Base-by-base conservation (phyloP, 2,888 invertebrate species). In the Pycnomerus fuliginosus region DNA sequence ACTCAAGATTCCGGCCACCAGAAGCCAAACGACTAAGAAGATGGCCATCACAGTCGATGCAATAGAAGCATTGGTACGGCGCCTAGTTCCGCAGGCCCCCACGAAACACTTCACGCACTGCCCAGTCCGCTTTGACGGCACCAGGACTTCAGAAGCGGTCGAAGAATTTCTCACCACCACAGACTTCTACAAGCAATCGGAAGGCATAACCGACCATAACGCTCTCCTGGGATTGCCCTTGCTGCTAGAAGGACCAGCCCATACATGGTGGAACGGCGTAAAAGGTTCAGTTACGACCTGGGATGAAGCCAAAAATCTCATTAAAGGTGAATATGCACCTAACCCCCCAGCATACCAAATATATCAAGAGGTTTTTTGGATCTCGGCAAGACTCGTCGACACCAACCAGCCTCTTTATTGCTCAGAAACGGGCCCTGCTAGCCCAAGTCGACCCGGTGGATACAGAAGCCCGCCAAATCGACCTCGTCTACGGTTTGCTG, bases 401-500 rank as follows among this genome's bases (percentile, higher is more conserved):
- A 2, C 12, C 28, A 10, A 34, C 38, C 1, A 41, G 41, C 5
- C 16, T 30, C 2, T 56, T 53, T 38, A 28, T 56, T 14, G 38
- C 44, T 12, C 5, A 37, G 22, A 51, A 53, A 33, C 27, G 56
- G 11, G 46, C 47, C 10, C 25, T 55, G 3, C 29, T 55, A 4
- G 45, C 47, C 3, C 40, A 49, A 34, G 23, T 55, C 10, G 23
- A 14, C 5, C 30, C 29, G 3, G 46, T 39, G 12, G 33, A 48
- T 14, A 32, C 29, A 12, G 52, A 48, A 16, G 50, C 43, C 5
- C 43, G 33, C 3, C 48, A 55, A 25, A 3, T 53, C 1, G 56
- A 56, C 17, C 27, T 55, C 16, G 34, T 55, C 3, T 53, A 54
- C 34, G 55, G 53, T 0, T 33, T 52, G 5, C 27, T 55, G 5